Evolutionary conservation across 2,113 vertebrate species (phyloP), one percentile per base, ranked within the genome.

Genomic region (Neogobius melanostomus): DNA sequence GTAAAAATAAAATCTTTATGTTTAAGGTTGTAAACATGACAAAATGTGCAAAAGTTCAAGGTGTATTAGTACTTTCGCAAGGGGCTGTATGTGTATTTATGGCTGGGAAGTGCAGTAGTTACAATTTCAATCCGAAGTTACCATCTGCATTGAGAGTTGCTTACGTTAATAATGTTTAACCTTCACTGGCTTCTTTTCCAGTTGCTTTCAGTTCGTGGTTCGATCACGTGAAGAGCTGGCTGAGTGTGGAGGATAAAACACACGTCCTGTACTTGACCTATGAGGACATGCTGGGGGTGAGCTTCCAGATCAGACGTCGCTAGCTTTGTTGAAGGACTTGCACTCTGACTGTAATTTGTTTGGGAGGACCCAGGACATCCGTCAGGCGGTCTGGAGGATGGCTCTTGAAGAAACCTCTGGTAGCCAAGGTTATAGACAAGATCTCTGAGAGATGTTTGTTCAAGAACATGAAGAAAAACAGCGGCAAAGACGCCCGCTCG

Each of bases 191-290:
- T 63, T 15, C 28, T 36, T 36, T 36, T 36, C 28, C 46, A 93
- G 92, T 92, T 11, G 74, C 87, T 16, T 92, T 85, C 81, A 89
- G 91, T 11, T 91, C 91, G 5, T 93, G 92, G 92, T 94, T 94
- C 69, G 90, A 92, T 53, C 91, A 93, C 44, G 83, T 93, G 0
- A 92, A 90, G 56, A 66, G 88, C 44, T 94, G 92, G 93, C 82
- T 92, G 50, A 76, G 67, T 0, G 82, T 69, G 59, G 73, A 85
- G 14, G 74, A 89, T 1, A 74, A 85, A 61, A 78, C 82, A 8
- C 63, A 6, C 36, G 72, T 89, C 5, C 71, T 93, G 74, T 85
- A 86, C 77, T 76, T 90, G 68, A 73, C 52, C 57, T 90, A 87
- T 9, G 84, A 90, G 68, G 86, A 87, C 8, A 46, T 90, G 78